Evolutionary conservation across 1,140 invertebrate species (phyloP), one percentile per base, ranked within the genome.

Genomic region (Aculops lycopersici): DNA sequence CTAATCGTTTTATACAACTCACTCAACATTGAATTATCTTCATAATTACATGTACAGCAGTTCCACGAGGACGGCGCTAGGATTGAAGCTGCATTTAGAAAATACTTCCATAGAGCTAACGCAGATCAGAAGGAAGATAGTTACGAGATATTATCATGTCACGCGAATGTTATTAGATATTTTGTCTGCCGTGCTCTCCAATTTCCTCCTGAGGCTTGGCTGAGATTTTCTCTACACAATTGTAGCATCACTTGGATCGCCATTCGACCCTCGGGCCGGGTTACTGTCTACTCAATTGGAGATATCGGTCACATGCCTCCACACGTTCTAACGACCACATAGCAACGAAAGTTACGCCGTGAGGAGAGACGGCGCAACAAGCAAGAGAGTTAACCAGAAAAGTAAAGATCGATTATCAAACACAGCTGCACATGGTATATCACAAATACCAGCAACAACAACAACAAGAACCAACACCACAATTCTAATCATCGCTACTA

Each of bases 101-200:
- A 74, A 49, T 84, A 90, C 58, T 77, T 98, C 55, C 69, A 95
- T 58, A 63, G 92, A 41, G 86, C 90, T 16, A 59, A 67, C 38
- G 65, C 70, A 2, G 57, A 62, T 3, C 81, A 97, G 58, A 63
- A 68, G 37, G 52, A 59, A 21, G 81, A 94, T 54, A 69, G 68
- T 4, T 86, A 78, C 55, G 90, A 90, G 37, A 54, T 98, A 20
- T 61, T 95, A 36, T 83, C 97, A 3, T 95, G 86, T 47, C 90
- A 98, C 61, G 86, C 78, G 13, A 98, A 97, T 61, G 86, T 97
- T 12, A 97, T 97, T 49, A 61, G 90, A 43, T 97, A 90, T 59
- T 90, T 95, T 60, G 71, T 90, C 15, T 95, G 86, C 63, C 69
- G 86, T 57, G 81, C 81, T 1, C 58, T 97, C n/a, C 90, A 98